A percentile compares a stretch with the other conserved stretches of the same genome.
Evolutionary conservation across 2,113 vertebrate species (phyloP).

Genomic region (Echinops telfairi): DNA sequence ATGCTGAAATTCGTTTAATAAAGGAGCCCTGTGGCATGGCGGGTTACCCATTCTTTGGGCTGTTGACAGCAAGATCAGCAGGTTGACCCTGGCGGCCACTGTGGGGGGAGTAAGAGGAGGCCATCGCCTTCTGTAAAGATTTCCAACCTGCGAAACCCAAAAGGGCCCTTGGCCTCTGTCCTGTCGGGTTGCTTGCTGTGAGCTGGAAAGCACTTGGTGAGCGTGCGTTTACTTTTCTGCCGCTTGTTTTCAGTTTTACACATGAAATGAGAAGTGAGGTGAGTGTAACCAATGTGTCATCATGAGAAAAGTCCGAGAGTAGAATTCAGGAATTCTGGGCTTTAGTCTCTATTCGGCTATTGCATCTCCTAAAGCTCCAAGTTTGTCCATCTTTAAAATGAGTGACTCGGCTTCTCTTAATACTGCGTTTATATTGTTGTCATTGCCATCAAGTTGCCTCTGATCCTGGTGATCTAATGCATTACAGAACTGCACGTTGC

Average conservation of each 20-base stretch:
- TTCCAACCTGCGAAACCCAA: too few relatives aligned
- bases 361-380: neutral
- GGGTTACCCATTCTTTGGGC: too few relatives aligned
- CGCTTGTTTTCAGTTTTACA: neutral
- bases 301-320: neutral
- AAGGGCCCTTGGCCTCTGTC: too few relatives aligned
- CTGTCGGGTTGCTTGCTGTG: too few relatives aligned
- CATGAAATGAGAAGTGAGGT: neutral
- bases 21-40: neutral
- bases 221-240: too few relatives aligned
- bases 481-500: too few relatives aligned
- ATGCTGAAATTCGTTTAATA: conserved; percentile 14
- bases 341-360: neutral
- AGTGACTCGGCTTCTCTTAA: neutral
- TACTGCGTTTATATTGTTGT: neutral
- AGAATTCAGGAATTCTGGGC: neutral
- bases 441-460: neutral
- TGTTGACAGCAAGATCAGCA: too few relatives aligned
- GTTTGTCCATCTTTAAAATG: conserved; percentile 1
- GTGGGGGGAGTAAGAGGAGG: too few relatives aligned
- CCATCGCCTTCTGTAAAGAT: too few relatives aligned
- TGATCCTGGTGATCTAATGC: neutral
- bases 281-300: neutral
- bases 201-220: too few relatives aligned
- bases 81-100: too few relatives aligned